phyloP scores from a whole-genome alignment of 2,888 invertebrate genomes.

The Chrysopilus asiliformis region DNA sequence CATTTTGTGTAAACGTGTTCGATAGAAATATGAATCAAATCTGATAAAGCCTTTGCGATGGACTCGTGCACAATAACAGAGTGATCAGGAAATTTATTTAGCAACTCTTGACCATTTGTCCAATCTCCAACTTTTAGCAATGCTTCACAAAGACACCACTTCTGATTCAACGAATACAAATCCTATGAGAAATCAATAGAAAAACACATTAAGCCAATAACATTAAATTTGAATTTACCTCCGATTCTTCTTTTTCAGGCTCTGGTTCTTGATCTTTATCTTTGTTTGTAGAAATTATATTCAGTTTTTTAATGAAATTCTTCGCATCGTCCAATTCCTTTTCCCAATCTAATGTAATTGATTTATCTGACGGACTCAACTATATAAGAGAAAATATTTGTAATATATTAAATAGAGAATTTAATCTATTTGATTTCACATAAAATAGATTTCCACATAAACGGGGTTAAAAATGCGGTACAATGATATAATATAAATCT shows the following conservation, averaged over 20 bases:
- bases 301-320: slow-evolving; percentile 77
- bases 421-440: no score
- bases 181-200: slow-evolving; percentile 19
- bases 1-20: slow-evolving; percentile 79
- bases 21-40: slow-evolving; percentile 67
- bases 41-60: slow-evolving; percentile 63
- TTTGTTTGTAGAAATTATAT: slow-evolving; percentile 66
- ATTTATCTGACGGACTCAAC: slow-evolving; percentile 74
- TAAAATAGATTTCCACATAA: no score
- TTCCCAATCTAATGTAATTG: slow-evolving; percentile 68
- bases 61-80: slow-evolving; percentile 65
- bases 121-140: slow-evolving; percentile 80
- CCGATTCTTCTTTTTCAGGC: slow-evolving; percentile 52
- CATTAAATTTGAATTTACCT: slow-evolving; percentile 35
- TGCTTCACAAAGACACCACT: slow-evolving; percentile 84
- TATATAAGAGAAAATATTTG: no score
- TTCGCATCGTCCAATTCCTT: slow-evolving; percentile 69
- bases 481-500: no score
- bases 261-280: slow-evolving; percentile 61
- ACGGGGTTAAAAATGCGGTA: no score
- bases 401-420: background rate
- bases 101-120: slow-evolving; percentile 68
- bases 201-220: background rate
- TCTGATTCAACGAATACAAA: slow-evolving; percentile 59
- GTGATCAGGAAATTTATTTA: slow-evolving; percentile 70